These are phyloP conservation scores for Rhynchophorus ferrugineus DNA, from an alignment of 1,140 invertebrate genomes.

Conservation along the genomic window DNA sequence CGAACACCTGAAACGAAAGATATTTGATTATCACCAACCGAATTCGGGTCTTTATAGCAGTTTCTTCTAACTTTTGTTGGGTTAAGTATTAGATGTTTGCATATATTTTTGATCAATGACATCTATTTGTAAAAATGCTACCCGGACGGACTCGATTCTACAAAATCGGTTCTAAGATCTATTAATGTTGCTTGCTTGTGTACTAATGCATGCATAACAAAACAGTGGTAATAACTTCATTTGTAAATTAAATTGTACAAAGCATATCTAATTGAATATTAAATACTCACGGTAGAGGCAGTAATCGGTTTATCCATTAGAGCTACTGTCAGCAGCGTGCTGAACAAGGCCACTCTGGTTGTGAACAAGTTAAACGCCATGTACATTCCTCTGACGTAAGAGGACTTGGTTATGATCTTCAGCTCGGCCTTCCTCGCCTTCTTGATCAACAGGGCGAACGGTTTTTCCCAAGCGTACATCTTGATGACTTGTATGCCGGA, in stretches of 20 bases:
- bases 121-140: too few species aligned
- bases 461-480: constrained; percentile 73
- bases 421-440: constrained; percentile 55
- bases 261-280: background rate
- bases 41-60: too few species aligned
- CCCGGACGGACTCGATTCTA: too few species aligned
- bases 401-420: constrained; percentile 55
- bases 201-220: too few species aligned
- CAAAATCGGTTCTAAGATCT: too few species aligned
- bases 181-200: too few species aligned
- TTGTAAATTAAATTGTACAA: background rate
- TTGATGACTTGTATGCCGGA: constrained; percentile 67
- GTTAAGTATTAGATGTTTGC: too few species aligned
- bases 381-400: constrained; percentile 65
- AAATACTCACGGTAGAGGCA: background rate
- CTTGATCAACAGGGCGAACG: constrained; percentile 53
- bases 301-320: background rate
- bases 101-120: too few species aligned
- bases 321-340: background rate
- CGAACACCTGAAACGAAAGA: background rate
- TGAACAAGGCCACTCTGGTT: constrained; percentile 62
- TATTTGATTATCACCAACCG: too few species aligned
- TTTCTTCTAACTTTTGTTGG: too few species aligned
- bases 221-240: too few species aligned
- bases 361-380: constrained; percentile 61